Evolutionary conservation across 2,888 invertebrate species (phyloP), one percentile per base, ranked within the genome.

Genomic region (Clistopyga incitator): DNA sequence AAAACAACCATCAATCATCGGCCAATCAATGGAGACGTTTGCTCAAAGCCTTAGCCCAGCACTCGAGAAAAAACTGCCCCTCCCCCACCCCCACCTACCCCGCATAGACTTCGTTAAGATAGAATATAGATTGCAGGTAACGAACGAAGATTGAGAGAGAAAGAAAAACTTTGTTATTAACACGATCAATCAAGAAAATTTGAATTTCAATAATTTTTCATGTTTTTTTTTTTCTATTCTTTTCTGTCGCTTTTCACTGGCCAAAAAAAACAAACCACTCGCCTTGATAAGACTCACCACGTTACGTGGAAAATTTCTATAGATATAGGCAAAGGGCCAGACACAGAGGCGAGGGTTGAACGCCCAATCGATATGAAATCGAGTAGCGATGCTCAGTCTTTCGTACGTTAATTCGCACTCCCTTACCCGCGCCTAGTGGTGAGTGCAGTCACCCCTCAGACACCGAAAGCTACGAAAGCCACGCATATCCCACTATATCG

Each of bases 131-230:
- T n/a, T 61, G 64, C 71, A 54, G 23, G 70, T 77, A 68, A 65
- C 71, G 84, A 88, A 67, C 78, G 84, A 85, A 76, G 86, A 85
- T 84, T 84, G 81, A 88, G 85, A 86, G 85, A 86, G 85, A 86
- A 86, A 85, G 86, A 87, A 89, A 79, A 90, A 90, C 87, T 90
- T 91, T 90, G 88, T 89, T 90, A 90, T 90, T 90, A 91, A 89
- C 89, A 87, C 91, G 87, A 91, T 91, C 90, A 91, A 91, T 91
- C 91, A 91, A 91, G 88, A 85, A 25, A 86, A 82, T 84, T 84
- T 81, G 86, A 90, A 88, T 89, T 90, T 88, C 79, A 88, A 88
- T 87, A 88, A 85, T 89, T 90, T 90, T 89, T 38, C n/a, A 34
- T 87, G 85, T 85, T 13, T 50, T 64, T 75, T 68, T 34, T n/a